These are phyloP conservation scores for Rallus crepitans DNA, from an alignment of 2,797 vertebrate species.

Conservation along the genomic window DNA sequence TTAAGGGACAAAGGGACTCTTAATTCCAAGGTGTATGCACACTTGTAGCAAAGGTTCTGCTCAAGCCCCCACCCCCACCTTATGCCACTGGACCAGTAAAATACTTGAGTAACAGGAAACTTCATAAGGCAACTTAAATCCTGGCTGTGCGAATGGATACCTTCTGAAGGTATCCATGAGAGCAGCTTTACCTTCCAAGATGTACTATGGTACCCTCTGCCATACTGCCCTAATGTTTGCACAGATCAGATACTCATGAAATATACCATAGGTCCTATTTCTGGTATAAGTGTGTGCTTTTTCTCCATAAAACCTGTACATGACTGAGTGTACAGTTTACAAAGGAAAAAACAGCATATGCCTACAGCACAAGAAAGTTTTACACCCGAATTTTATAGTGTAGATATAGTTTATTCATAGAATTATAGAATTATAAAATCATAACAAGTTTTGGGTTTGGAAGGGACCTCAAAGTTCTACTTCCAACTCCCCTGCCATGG, in stretches of 20 bases:
- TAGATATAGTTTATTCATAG: no score
- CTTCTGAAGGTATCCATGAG: not conserved
- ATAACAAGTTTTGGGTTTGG: no score
- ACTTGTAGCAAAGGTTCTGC: not conserved
- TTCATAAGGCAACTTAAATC: not conserved
- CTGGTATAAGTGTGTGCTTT: no score
- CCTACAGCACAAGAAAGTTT: no score
- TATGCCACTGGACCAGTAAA: not conserved
- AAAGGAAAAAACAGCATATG: no score
- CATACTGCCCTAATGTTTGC: not conserved
- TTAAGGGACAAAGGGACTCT: not conserved
- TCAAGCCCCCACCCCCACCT: fast-evolving
- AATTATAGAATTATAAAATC: no score
- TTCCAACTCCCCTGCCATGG: no score
- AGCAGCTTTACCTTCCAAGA: not conserved
- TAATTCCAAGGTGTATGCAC: not conserved
- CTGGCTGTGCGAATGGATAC: not conserved
- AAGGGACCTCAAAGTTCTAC: no score
- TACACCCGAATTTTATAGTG: no score
- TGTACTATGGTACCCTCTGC: not conserved
- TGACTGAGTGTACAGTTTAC: no score
- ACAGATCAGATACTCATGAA: not conserved
- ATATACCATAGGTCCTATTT: not conserved
- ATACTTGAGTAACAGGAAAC: not conserved
- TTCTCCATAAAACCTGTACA: no score